A percentile compares a stretch with the other conserved stretches of the same genome.
phyloP scores from a whole-genome alignment of 2,113 vertebrate genomes.

The Callionymus lyra region DNA sequence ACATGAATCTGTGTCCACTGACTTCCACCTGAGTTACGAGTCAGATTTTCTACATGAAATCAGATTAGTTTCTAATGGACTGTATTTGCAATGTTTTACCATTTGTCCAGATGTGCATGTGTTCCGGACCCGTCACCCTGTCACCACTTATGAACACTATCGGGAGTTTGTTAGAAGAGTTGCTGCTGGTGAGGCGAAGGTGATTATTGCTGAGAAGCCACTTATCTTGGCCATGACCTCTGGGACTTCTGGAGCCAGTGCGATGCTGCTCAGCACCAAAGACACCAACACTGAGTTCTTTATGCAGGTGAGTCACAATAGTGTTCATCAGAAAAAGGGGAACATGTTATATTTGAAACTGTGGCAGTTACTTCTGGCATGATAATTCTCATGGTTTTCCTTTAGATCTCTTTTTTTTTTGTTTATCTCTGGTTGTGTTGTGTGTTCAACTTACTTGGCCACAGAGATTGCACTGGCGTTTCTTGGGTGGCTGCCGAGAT shows the following conservation, averaged over 20 bases:
- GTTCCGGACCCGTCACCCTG: conserved; percentile 60
- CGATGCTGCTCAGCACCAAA: conserved; percentile 62
- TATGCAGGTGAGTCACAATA: conserved; percentile 62
- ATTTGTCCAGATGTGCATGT: conserved; percentile 47
- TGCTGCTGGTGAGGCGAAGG: conserved; percentile 55
- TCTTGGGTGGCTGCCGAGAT: background rate
- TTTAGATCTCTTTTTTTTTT: too few species aligned
- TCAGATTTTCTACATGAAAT: too few species aligned
- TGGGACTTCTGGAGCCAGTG: conserved; percentile 59
- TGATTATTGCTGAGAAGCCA: conserved; percentile 56
- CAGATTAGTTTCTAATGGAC: too few species aligned
- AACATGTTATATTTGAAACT: too few species aligned
- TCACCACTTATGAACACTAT: conserved; percentile 61
- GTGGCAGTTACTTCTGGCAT: too few species aligned
- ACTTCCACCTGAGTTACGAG: too few species aligned
- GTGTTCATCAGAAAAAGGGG: too few species aligned
- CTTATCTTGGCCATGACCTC: conserved; percentile 63
- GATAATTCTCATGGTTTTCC: too few species aligned
- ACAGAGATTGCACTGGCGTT: background rate
- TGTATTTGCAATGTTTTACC: too few species aligned
- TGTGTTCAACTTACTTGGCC: too few species aligned
- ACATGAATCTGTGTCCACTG: too few species aligned
- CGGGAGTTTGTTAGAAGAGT: conserved; percentile 47
- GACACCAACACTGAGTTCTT: conserved; percentile 62
- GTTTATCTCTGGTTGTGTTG: too few species aligned